These are phyloP conservation scores for Meloidogyne chitwoodi DNA, from an alignment of 1,140 invertebrate genomes.

Conservation along the genomic window DNA sequence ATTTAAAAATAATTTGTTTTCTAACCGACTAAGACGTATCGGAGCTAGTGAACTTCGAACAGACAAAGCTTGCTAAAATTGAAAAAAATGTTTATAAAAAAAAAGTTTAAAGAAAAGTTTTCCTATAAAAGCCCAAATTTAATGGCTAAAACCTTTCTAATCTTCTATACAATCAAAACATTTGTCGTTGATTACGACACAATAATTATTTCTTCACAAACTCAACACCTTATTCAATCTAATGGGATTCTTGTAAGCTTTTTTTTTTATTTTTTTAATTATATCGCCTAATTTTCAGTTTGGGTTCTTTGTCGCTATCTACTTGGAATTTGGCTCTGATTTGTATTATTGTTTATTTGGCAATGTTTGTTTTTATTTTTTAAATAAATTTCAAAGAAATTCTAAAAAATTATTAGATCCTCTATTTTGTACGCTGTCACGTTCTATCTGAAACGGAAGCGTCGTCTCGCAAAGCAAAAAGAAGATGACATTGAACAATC, in stretches of 20 bases:
- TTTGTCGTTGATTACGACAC: not conserved
- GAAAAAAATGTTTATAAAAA: not conserved
- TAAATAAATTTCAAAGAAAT: not conserved
- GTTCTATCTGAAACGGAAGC: not conserved
- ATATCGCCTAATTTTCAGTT: not conserved
- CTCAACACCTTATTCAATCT: not conserved
- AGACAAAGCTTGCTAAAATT: constrained; percentile 20
- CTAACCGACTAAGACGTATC: constrained; percentile 27
- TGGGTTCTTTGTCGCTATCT: not conserved
- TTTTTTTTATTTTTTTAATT: not conserved
- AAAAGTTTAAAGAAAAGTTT: not conserved
- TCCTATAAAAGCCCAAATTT: not conserved
- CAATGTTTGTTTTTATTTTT: not conserved
- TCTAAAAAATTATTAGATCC: not conserved
- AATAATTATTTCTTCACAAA: not conserved
- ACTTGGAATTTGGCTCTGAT: not conserved
- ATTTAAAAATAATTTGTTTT: not conserved
- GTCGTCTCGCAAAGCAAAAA: not conserved
- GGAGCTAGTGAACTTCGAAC: constrained; percentile 32
- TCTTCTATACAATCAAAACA: not conserved
- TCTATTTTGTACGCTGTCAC: not conserved
- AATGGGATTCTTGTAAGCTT: not conserved
- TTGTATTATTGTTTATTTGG: not conserved
- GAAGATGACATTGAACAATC: not conserved
- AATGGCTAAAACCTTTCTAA: not conserved